phyloP scores from a whole-genome alignment of 2,113 vertebrate genomes.

The Synchiropus splendidus region DNA sequence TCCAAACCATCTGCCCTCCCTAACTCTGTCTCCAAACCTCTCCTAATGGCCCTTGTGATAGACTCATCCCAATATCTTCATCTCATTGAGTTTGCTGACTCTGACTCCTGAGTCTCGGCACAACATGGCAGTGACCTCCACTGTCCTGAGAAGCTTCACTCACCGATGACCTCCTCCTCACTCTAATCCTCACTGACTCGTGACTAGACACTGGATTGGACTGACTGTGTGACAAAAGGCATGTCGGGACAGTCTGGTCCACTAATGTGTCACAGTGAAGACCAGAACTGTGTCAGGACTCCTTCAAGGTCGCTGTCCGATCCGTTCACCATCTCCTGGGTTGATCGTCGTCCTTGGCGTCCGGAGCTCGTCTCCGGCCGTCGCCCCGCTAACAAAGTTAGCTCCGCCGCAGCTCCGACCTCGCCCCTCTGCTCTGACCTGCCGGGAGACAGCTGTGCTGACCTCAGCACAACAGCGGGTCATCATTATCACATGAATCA shows the following conservation, averaged over 20 bases:
- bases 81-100: too few relatives aligned
- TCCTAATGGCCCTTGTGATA: too few relatives aligned
- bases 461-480: constrained; percentile 66
- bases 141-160: too few relatives aligned
- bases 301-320: constrained; percentile 59
- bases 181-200: too few relatives aligned
- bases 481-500: constrained; percentile 71
- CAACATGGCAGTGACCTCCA: too few relatives aligned
- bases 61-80: too few relatives aligned
- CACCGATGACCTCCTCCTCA: too few relatives aligned
- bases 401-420: constrained; percentile 49
- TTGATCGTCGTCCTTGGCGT: constrained; percentile 63
- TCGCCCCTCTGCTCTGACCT: constrained; percentile 31
- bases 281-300: constrained; percentile 15
- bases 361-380: constrained; percentile 29
- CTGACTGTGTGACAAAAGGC: too few relatives aligned
- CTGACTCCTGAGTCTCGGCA: too few relatives aligned
- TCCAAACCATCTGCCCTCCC: too few relatives aligned
- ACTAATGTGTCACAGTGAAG: constrained; percentile 1
- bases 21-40: too few relatives aligned
- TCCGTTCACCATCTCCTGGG: constrained; percentile 44
- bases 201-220: too few relatives aligned
- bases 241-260: background rate
- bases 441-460: constrained; percentile 63
- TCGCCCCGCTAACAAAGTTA: constrained; percentile 65